These are phyloP conservation scores for Mayetiola destructor DNA, from an alignment of 2,888 invertebrate species.

Conservation along the genomic window DNA sequence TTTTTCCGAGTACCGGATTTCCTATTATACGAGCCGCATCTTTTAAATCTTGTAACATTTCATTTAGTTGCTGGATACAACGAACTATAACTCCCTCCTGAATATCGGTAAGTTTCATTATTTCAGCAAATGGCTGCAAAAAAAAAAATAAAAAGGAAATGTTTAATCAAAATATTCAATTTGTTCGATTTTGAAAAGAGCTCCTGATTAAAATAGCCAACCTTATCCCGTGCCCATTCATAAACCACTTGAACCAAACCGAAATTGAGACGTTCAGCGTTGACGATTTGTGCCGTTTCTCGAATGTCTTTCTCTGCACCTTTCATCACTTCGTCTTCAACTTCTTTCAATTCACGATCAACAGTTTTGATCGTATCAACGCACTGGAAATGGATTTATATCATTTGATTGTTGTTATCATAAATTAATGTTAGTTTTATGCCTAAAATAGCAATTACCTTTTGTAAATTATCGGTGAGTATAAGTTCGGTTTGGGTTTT, in stretches of 20 bases:
- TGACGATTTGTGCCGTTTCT: constrained; percentile 27
- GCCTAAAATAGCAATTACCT: constrained; percentile 31
- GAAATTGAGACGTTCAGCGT: constrained; percentile 62
- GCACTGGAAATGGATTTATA: constrained; percentile 38
- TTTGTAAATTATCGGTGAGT: constrained; percentile 43
- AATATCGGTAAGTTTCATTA: constrained; percentile 81
- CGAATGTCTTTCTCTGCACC: constrained; percentile 26
- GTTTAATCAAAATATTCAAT: background rate
- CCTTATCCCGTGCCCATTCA: constrained; percentile 87
- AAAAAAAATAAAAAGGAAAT: background rate
- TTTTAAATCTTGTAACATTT: constrained; percentile 74
- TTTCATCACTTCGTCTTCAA: constrained; percentile 46
- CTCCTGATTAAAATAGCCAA: constrained; percentile 24
- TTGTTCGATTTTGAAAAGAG: background rate
- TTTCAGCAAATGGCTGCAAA: constrained; percentile 73
- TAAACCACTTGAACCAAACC: constrained; percentile 88
- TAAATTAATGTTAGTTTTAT: background rate
- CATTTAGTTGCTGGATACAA: constrained; percentile 91
- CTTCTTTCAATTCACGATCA: constrained; percentile 47
- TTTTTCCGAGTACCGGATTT: constrained; percentile 76
- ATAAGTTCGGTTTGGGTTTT: constrained; percentile 48
- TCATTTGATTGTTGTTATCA: constrained; percentile 7
- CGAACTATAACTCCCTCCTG: constrained; percentile 97
- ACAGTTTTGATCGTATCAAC: constrained; percentile 55
- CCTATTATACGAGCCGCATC: constrained; percentile 89